phyloP scores from a whole-genome alignment of 1,140 invertebrate species.

The Drusus annulatus region DNA sequence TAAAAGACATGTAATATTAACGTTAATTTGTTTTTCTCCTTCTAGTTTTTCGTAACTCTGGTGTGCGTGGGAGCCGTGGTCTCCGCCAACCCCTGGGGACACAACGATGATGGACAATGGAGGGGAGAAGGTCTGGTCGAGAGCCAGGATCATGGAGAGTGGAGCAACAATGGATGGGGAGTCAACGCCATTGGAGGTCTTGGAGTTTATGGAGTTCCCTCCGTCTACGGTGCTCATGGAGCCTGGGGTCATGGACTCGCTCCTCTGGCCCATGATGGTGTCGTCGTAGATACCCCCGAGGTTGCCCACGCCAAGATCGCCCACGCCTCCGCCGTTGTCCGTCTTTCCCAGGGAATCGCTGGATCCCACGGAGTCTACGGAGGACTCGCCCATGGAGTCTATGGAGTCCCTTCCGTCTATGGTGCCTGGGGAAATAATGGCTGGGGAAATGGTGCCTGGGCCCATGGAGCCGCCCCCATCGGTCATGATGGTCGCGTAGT shows the following conservation, averaged over 20 bases:
- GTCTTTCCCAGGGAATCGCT: background rate
- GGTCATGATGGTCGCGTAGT: conserved; percentile 61
- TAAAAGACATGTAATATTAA: too few species aligned
- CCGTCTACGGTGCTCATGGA: conserved; percentile 4
- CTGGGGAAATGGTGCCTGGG: conserved; percentile 19
- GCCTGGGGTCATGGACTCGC: background rate
- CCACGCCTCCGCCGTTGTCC: conserved; percentile 66
- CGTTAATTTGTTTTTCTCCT: too few species aligned
- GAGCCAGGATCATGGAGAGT: conserved; percentile 35
- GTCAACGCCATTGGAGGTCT: background rate
- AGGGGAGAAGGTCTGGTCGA: conserved; percentile 16
- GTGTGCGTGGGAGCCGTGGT: too few species aligned
- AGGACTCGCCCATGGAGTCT: too few species aligned
- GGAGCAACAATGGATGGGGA: background rate
- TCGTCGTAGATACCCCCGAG: conserved; percentile 69
- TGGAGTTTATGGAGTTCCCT: conserved; percentile 31
- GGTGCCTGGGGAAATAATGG: conserved; percentile 45
- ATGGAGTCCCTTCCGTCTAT: too few species aligned
- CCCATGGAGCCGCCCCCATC: background rate
- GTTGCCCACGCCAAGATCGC: conserved; percentile 68
- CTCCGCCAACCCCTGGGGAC: too few species aligned
- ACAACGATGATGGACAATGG: conserved; percentile 67
- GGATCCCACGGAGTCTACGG: too few species aligned
- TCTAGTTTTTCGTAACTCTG: too few species aligned
- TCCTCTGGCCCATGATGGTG: conserved; percentile 41